Evolutionary conservation across 2,113 vertebrate species (phyloP).

Genomic region (Varanus salvator): DNA sequence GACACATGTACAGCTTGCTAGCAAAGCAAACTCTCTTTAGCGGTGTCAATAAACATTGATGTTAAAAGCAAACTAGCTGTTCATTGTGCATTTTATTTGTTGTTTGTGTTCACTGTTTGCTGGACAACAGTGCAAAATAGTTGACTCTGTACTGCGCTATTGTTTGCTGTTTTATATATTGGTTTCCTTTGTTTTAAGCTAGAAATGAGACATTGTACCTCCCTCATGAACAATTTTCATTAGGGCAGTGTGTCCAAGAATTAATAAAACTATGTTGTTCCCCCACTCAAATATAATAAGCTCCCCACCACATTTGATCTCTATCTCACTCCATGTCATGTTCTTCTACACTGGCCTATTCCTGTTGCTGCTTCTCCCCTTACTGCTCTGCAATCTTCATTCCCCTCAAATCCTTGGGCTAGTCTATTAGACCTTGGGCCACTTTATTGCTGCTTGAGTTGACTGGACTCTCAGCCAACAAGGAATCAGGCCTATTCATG

Average conservation of each 20-base stretch:
- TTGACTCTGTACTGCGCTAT: no score
- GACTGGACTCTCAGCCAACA: background rate
- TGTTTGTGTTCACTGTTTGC: background rate
- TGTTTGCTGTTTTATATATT: background rate
- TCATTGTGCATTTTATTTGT: background rate
- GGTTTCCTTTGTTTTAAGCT: background rate
- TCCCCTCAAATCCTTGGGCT: background rate
- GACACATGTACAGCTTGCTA: background rate
- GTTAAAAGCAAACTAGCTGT: background rate
- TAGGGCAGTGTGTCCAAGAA: background rate
- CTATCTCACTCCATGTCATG: background rate
- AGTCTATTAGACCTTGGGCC: background rate
- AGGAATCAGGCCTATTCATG: background rate
- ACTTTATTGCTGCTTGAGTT: background rate
- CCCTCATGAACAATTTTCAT: background rate
- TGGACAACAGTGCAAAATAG: background rate
- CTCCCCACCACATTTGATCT: no score
- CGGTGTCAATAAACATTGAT: background rate
- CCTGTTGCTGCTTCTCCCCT: background rate
- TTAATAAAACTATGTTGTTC: background rate
- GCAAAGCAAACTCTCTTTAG: background rate
- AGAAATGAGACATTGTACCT: background rate
- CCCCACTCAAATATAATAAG: no score
- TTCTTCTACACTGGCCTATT: background rate
- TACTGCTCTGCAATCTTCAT: background rate